phyloP scores from a whole-genome alignment of 2,888 invertebrate genomes.

The Thereva nobilitata region DNA sequence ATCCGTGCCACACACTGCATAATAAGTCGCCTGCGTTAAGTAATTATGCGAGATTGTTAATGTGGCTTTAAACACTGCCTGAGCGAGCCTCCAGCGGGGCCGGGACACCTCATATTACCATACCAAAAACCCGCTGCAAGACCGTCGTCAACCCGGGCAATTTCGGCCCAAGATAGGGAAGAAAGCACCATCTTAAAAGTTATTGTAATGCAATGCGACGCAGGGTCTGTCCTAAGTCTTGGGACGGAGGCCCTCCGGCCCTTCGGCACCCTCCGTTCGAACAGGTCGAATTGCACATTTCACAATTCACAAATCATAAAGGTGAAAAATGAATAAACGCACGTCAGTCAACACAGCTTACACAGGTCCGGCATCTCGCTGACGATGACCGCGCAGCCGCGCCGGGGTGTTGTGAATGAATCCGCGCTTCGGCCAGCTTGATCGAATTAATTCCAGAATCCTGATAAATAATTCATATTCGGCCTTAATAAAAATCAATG shows the following conservation, averaged over 20 bases:
- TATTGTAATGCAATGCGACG: constrained; percentile 30
- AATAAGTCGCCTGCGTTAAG: constrained; percentile 31
- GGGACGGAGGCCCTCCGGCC: constrained; percentile 8
- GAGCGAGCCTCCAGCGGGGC: constrained; percentile 4
- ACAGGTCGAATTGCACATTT: neutral
- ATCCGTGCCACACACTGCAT: constrained; percentile 33
- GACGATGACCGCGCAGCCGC: constrained; percentile 4
- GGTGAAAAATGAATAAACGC: neutral
- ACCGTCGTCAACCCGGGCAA: constrained; percentile 1
- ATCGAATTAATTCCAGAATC: constrained; percentile 25
- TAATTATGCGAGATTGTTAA: constrained; percentile 34
- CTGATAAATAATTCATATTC: constrained; percentile 30
- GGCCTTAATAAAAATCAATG: constrained; percentile 12
- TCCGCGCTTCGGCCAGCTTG: constrained; percentile 25
- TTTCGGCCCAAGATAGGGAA: neutral
- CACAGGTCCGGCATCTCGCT: neutral
- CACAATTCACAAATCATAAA: neutral
- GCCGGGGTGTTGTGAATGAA: constrained; percentile 21
- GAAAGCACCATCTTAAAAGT: constrained; percentile 4
- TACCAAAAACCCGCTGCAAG: constrained; percentile 24
- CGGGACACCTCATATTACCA: constrained; percentile 19
- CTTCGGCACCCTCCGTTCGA: neutral
- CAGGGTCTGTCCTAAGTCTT: constrained; percentile 19
- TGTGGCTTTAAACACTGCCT: constrained; percentile 30
- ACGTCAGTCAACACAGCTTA: neutral